Base-by-base conservation (phyloP, 2,888 invertebrate genomes). In the Aphidius colemani region DNA sequence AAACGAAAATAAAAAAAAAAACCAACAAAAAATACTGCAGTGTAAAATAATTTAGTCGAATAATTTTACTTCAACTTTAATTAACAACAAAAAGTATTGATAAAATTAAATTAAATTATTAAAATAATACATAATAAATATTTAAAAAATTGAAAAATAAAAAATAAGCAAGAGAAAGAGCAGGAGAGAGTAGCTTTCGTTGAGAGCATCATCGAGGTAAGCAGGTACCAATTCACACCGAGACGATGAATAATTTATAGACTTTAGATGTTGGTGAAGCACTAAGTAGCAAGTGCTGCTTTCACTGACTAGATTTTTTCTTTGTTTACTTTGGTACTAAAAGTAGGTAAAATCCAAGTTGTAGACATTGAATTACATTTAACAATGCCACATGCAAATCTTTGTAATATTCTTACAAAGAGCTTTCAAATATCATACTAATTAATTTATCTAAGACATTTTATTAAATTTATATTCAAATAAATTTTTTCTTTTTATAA, bases 211-310 rank as follows among this genome's bases (percentile, higher is more conserved):
- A 48, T 53, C 56, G 65, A 55, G 59, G 63, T 66, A 53, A 66
- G 66, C 56, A 57, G 60, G 65, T 61, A 68, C 3, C 66, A 64
- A 66, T 67, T 67, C 59, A 59, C 65, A 66, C 44, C 50, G 59
- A 51, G 41, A 57, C 64, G 62, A 70, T 70, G 68, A 70, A 70
- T 70, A 66, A 70, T 70, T 68, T 67, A 70, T 68, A 66, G 57
- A 7, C 46, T 45, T 11, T 40, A 46, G 57, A 57, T 46, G 57
- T 53, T 56, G 60, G 58, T 53, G 53, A 50, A 59, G 67, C 64
- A 68, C 64, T 68, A 71, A 70, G 69, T 69, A 70, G 70, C 68
- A 69, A 70, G 68, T 71, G 69, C 67, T 68, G 69, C 30, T 30
- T 30, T 30, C 30, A 30, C 30, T 30, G 30, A 30, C 30, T 30